Evolutionary conservation across 2,888 invertebrate genomes (phyloP), one percentile per base, ranked within the genome.

Genomic region (Choreutis nemorana): DNA sequence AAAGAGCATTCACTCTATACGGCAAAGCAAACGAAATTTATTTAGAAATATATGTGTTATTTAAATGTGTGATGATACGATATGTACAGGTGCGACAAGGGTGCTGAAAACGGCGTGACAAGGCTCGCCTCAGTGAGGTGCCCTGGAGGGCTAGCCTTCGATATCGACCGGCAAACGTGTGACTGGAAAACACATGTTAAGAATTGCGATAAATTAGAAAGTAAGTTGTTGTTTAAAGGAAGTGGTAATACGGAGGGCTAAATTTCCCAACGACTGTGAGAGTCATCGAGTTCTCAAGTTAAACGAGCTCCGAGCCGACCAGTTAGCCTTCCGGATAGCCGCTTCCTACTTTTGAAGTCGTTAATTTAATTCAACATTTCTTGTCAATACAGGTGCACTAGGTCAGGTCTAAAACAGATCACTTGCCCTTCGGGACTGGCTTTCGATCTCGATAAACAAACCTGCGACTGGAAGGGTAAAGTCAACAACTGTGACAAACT

Each of bases 401-500:
- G 88, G 84, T 90, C 92, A 84, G 92, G 92, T 85, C 89, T 93
- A 85, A 92, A 91, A 90, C 90, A 91, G 87, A 92, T 95, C 85
- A 91, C 92, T 83, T 95, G 95, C 83, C 94, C 95, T 77, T 91
- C 92, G 78, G 94, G 94, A 84, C 86, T 95, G 87, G 89, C 94
- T 83, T 95, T 95, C 87, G 95, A 95, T 87, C 88, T 95, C 84
- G 90, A 92, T 84, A 94, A 94, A 86, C 95, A 95, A 86, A 95
- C 94, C 78, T 95, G 95, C 84, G 94, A 95, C 87, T 95, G 95
- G 95, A 94, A 94, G 87, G 93, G 92, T 85, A 93, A 94, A 88
- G 95, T 95, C 85, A 87, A 84, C 85, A 94, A 90, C 89, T 95
- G 94, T 89, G 90, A 93, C 85, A 90, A 89, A 83, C 86, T 93